A percentile compares a stretch with the other conserved stretches of the same genome.
These are phyloP conservation scores for Leptonema lineaticorne DNA, from an alignment of 1,140 invertebrate genomes.

Conservation along the genomic window DNA sequence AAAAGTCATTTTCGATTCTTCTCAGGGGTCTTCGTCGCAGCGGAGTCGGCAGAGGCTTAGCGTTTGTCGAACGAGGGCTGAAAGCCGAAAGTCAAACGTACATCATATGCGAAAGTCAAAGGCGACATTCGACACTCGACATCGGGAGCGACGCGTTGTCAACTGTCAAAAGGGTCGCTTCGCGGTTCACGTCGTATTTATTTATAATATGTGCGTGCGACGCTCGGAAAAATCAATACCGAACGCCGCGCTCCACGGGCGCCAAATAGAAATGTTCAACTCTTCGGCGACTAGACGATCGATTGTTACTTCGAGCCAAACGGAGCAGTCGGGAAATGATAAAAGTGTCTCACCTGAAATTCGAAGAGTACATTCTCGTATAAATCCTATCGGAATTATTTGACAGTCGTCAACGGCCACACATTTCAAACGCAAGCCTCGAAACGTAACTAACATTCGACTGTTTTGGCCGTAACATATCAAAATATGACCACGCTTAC, in stretches of 20 bases:
- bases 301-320: conserved; percentile 8
- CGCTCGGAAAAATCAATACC: conserved; percentile 5
- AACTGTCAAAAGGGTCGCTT: conserved; percentile 8
- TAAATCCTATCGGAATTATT: no score
- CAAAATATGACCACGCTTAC: no score
- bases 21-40: conserved; percentile 1
- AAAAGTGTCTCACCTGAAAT: no score
- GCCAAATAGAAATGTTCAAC: neutral
- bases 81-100: no score
- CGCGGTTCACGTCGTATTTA: neutral
- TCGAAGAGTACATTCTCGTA: no score
- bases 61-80: no score
- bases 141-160: neutral
- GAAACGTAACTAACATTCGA: no score
- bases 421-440: no score
- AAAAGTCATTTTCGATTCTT: conserved; percentile 6
- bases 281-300: neutral
- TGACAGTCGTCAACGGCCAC: no score
- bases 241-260: neutral
- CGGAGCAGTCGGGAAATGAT: no score
- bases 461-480: no score
- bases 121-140: neutral
- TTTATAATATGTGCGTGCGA: conserved; percentile 16
- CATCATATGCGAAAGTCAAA: no score
- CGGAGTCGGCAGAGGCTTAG: conserved; percentile 1